Evolutionary conservation across 2,888 invertebrate genomes (phyloP), one percentile per base, ranked within the genome.

Genomic region (Melieria crassipennis): DNA sequence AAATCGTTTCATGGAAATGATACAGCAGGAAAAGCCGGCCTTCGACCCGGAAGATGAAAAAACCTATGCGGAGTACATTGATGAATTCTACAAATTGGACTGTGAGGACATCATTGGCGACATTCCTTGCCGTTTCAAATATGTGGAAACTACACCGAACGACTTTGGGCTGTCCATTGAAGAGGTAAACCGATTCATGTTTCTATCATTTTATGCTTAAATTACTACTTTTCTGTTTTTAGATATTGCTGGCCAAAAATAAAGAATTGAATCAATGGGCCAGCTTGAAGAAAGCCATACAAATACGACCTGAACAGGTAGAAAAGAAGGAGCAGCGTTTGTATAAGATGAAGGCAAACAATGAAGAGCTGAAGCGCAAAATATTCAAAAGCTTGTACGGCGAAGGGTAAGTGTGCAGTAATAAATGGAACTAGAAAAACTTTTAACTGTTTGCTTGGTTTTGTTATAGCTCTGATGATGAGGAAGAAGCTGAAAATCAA

Each of bases 81-180:
- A 98, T 80, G 97, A 98, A 85, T 98, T 98, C 85, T 98, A 98
- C 83, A 92, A 93, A 80, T 88, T 98, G 83, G 96, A 98, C 86
- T 99, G 94, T 85, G 99, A 99, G 83, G 99, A 99, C 86, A 91
- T 98, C 65, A 93, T 99, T 64, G 98, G 92, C 0, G 97, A 98
- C 82, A 86, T 94, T 78, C 96, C 96, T 0, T 97, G 97, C 73
- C 89, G 95, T 78, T 99, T 98, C 87, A 97, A 96, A 82, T 99
- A 99, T 83, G 89, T 97, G 46, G 90, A 94, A 84, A 97, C 95
- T 0, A 89, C 92, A 56, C 93, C 97, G 0, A 98, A 98, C 85
- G 92, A 93, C 87, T 99, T 94, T 87, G 99, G 99, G 1, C 88
- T 99, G 43, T 91, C 92, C 5, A 88, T 93, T 61, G 97, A 97